phyloP scores from a whole-genome alignment of 2,888 invertebrate species.

The Synanthedon andrenaeformis region DNA sequence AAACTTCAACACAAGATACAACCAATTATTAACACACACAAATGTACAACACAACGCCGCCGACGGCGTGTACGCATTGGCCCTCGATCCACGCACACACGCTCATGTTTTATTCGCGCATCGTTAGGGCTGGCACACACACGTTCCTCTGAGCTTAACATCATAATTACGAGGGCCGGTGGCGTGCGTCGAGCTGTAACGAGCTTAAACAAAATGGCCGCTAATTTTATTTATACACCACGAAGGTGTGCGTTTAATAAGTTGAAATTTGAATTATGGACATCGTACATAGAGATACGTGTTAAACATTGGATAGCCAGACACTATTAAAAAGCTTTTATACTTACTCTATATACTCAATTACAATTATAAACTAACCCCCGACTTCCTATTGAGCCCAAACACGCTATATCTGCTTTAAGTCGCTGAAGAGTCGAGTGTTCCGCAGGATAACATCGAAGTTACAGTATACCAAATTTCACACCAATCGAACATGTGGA shows the following conservation, averaged over 20 bases:
- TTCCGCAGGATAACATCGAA: too few species aligned
- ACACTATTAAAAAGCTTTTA: too few species aligned
- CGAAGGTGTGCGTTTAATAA: slow-evolving; percentile 44
- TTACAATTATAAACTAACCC: too few species aligned
- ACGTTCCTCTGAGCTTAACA: slow-evolving; percentile 28
- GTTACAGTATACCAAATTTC: too few species aligned
- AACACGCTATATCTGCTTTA: too few species aligned
- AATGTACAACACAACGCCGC: slow-evolving; percentile 12
- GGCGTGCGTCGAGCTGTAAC: slow-evolving; percentile 68
- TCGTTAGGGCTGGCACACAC: slow-evolving; percentile 30
- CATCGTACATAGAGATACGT: background rate
- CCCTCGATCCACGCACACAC: slow-evolving; percentile 16
- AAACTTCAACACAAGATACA: background rate
- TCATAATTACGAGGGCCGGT: slow-evolving; percentile 65
- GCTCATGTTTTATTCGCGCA: slow-evolving; percentile 33
- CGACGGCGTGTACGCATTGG: slow-evolving; percentile 15
- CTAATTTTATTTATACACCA: slow-evolving; percentile 50
- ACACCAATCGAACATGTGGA: too few species aligned
- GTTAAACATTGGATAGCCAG: too few species aligned
- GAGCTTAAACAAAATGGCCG: slow-evolving; percentile 67
- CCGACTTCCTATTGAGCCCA: too few species aligned
- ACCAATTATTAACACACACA: slow-evolving; percentile 9
- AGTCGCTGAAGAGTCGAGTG: too few species aligned
- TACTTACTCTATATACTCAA: too few species aligned
- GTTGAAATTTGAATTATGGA: slow-evolving; percentile 31